Conservation (phyloP, 2,113 vertebrate species). For the Anhinga anhinga region DNA sequence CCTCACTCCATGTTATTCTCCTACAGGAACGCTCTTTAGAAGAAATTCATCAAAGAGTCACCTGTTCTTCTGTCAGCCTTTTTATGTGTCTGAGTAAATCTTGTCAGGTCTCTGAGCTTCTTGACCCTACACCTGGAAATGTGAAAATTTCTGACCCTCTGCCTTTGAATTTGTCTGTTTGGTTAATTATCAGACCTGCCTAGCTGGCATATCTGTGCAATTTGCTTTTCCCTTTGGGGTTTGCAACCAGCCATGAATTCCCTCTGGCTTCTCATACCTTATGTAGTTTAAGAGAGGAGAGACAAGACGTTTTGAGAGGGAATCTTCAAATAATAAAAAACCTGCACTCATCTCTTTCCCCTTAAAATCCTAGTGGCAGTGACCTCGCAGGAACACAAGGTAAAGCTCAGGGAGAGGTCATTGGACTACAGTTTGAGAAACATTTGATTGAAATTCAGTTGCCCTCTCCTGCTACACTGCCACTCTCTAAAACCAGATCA, state of each 20-base stretch:
- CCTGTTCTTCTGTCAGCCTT: not conserved
- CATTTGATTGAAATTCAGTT: not conserved
- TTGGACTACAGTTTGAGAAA: not conserved
- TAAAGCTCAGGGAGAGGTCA: not conserved
- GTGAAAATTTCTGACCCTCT: not conserved
- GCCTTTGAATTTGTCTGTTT: not conserved
- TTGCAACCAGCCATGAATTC: not conserved
- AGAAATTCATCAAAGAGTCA: not conserved
- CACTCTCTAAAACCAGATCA: not conserved
- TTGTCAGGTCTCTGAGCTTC: not conserved
- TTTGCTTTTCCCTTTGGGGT: not conserved
- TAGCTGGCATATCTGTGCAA: not conserved
- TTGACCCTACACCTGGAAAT: not conserved
- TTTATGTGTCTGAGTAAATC: not conserved
- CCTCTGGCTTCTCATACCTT: not conserved
- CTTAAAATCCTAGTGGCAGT: not conserved
- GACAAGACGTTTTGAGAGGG: not conserved
- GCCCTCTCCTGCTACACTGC: not conserved
- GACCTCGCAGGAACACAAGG: rapidly evolving
- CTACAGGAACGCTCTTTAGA: not conserved
- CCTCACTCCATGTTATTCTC: not conserved
- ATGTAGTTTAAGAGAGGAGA: not conserved
- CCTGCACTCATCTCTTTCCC: not conserved
- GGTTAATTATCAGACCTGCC: not conserved
- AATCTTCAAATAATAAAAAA: not conserved